These are phyloP conservation scores for Physeter macrocephalus DNA, from an alignment of 2,113 vertebrate species.

Conservation along the genomic window DNA sequence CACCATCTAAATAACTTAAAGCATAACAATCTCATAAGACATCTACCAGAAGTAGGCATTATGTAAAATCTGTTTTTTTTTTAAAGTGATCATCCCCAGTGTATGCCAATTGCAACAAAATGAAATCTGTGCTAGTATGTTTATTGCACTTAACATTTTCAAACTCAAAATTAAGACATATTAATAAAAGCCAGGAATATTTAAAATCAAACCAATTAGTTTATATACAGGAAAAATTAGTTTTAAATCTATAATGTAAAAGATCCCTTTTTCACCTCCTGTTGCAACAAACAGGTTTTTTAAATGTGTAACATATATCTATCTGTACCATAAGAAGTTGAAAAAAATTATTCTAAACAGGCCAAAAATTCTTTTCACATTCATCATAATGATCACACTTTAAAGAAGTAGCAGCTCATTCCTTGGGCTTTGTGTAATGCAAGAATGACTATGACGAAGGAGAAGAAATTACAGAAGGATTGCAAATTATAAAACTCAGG, in stretches of 20 bases:
- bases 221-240: constrained; percentile 65
- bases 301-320: constrained; percentile 54
- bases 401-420: constrained; percentile 32
- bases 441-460: constrained; percentile 48
- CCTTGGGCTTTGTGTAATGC: constrained; percentile 39
- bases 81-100: constrained; percentile 74
- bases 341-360: constrained; percentile 35
- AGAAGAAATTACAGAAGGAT: background rate
- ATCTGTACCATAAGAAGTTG: constrained; percentile 68
- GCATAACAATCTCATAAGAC: constrained; percentile 79
- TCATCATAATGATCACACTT: constrained; percentile 28
- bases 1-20: constrained; percentile 93
- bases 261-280: constrained; percentile 75
- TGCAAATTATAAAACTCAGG: constrained; percentile 42
- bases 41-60: constrained; percentile 66
- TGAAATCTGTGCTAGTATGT: constrained; percentile 59
- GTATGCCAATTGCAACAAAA: constrained; percentile 75
- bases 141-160: constrained; percentile 73
- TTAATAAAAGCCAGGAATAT: constrained; percentile 73
- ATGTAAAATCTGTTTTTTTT: constrained; percentile 63
- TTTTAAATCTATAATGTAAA: constrained; percentile 66
- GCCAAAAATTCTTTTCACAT: constrained; percentile 20
- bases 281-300: constrained; percentile 46
- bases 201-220: constrained; percentile 72
- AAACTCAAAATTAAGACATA: constrained; percentile 83